These are phyloP conservation scores for Asbolus verrucosus DNA, from an alignment of 1,140 invertebrate species.

Conservation along the genomic window DNA sequence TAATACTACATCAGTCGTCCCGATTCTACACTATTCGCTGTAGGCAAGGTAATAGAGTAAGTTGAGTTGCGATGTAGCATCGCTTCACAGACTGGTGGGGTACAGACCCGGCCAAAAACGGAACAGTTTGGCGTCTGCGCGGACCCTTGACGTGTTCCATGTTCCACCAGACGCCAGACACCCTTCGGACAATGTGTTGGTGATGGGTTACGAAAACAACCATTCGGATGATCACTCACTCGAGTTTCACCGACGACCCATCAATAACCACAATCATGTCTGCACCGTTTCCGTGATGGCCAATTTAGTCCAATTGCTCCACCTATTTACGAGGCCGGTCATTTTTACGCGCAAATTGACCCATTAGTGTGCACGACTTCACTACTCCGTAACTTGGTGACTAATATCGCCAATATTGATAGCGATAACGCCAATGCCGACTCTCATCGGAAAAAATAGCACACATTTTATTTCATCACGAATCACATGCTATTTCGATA, in stretches of 20 bases:
- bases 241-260: too few relatives aligned
- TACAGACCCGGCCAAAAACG: constrained; percentile 40
- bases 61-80: constrained; percentile 40
- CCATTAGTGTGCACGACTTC: neutral
- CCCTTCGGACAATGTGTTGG: neutral
- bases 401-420: neutral
- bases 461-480: too few relatives aligned
- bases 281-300: neutral
- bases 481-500: too few relatives aligned
- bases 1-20: constrained; percentile 49
- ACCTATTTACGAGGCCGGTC: neutral
- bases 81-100: constrained; percentile 43
- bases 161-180: constrained; percentile 21
- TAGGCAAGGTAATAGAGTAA: constrained; percentile 35
- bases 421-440: neutral
- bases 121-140: constrained; percentile 33
- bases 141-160: constrained; percentile 8
- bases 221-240: too few relatives aligned
- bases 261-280: too few relatives aligned
- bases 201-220: neutral
- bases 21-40: constrained; percentile 50
- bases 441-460: too few relatives aligned
- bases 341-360: constrained; percentile 26
- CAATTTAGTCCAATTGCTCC: constrained; percentile 13
- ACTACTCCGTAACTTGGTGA: too few relatives aligned